Percentiles rank a stretch among this genome's conserved stretches.
Evolutionary conservation across 64 coral and sea anemone genomes (phyloP).

Genomic region (Cladopsammia gracilis): DNA sequence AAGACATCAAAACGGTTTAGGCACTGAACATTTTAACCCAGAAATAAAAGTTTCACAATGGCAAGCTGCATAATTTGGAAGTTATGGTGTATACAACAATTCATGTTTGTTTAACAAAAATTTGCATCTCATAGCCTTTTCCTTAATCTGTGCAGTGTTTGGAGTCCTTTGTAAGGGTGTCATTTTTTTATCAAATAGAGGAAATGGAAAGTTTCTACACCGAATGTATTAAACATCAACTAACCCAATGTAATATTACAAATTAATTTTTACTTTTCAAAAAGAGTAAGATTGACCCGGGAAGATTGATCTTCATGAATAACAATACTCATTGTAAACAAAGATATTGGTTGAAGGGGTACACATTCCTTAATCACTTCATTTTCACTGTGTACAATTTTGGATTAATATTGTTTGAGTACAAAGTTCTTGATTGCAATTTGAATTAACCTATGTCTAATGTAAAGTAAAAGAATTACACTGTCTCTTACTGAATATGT

Average conservation of each 20-base stretch:
- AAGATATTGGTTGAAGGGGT: not conserved
- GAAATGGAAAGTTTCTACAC: no score
- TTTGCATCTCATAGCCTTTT: not conserved
- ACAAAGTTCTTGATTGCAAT: not conserved
- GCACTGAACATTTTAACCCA: not conserved
- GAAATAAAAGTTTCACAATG: not conserved
- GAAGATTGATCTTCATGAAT: not conserved
- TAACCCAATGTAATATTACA: not conserved
- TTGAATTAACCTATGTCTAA: not conserved
- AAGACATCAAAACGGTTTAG: no score
- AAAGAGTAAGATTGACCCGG: not conserved
- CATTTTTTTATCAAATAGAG: no score
- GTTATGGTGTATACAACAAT: not conserved
- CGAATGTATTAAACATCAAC: no score
- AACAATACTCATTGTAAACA: slow-evolving; percentile 13
- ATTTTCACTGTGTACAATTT: not conserved
- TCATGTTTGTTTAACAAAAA: not conserved
- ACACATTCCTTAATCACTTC: not conserved
- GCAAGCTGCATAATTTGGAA: not conserved
- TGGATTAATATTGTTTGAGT: not conserved
- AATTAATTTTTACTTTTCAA: not conserved
- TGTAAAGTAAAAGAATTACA: not conserved
- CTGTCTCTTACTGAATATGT: no score
- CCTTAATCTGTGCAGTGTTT: not conserved
- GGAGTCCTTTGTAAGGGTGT: no score